Percentiles rank a stretch among this genome's conserved stretches.
Conservation (phyloP, 2,113 vertebrate genomes). For the Xenotilapia caudafasciata region DNA sequence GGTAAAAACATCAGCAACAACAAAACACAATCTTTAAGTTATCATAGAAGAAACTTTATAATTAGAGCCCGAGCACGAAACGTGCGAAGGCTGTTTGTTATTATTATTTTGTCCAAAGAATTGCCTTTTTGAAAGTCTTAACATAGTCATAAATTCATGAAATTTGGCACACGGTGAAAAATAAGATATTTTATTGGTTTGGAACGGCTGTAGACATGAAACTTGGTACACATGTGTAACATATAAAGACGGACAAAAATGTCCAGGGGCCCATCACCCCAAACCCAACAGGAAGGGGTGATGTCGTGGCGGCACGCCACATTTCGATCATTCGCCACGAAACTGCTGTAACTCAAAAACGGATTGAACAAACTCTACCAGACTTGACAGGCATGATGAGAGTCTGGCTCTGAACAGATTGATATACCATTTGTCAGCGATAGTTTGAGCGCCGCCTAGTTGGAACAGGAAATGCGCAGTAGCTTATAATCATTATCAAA, state of each 20-base stretch:
- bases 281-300: neutral
- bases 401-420: neutral
- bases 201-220: neutral
- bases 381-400: neutral
- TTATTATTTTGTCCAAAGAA: neutral
- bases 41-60: neutral
- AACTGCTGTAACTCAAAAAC: neutral
- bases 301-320: rapidly evolving
- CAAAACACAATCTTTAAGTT: neutral
- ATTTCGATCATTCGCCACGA: neutral
- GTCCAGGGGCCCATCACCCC: neutral
- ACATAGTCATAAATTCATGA: neutral
- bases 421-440: neutral
- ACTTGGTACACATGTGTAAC: neutral
- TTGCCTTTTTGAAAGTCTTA: neutral
- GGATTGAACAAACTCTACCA: neutral
- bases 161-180: neutral
- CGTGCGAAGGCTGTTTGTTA: neutral
- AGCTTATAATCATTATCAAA: neutral
- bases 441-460: rapidly evolving
- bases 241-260: neutral
- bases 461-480: neutral
- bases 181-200: neutral
- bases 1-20: neutral
- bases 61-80: neutral